Evolutionary conservation across 2,113 vertebrate genomes (phyloP), one percentile per base, ranked within the genome.

Genomic region (Clinocottus analis): DNA sequence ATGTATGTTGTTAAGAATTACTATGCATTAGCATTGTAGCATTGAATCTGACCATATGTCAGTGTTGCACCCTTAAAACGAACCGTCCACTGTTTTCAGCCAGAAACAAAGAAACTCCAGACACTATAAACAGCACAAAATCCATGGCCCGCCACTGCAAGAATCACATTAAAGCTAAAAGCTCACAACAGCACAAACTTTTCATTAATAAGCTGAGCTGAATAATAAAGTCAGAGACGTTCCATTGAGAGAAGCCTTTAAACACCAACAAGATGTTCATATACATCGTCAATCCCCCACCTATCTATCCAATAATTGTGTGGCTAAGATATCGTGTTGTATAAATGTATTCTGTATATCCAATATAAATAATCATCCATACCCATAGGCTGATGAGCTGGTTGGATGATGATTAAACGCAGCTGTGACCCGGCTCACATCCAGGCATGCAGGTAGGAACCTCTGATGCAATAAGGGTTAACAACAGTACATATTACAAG

Each of bases 181-280:
- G n/a, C n/a, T n/a, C n/a, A n/a, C n/a, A n/a, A n/a, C n/a, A n/a
- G n/a, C n/a, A 78, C 80, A 88, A 78, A 65, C 66, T 82, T 79
- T 82, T 86, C 79, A 87, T 83, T 83, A 85, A 81, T 80, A 80
- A 71, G 49, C 31, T 59, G 56, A 61, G 79, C 63, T 72, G 70
- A 83, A 83, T 86, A 83, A 85, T 85, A 79, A 86, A 80, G 84
- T 64, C 59, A 66, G 63, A 66, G 71, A 63, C 3, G 17, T 83
- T 72, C 84, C 80, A 82, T 87, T 79, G 82, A 79, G 74, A 72
- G 79, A 61, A 23, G 72, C 75, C 75, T 84, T 86, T 86, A 58
- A 85, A 80, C 79, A 80, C 66, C 33, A 61, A 58, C 29, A 41
- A 79, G 63, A 74, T 74, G 79, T 66, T 74, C 33, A 74, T 82